Base-by-base conservation (phyloP, 2,888 invertebrate species). In the Dolichopus griseipennis region DNA sequence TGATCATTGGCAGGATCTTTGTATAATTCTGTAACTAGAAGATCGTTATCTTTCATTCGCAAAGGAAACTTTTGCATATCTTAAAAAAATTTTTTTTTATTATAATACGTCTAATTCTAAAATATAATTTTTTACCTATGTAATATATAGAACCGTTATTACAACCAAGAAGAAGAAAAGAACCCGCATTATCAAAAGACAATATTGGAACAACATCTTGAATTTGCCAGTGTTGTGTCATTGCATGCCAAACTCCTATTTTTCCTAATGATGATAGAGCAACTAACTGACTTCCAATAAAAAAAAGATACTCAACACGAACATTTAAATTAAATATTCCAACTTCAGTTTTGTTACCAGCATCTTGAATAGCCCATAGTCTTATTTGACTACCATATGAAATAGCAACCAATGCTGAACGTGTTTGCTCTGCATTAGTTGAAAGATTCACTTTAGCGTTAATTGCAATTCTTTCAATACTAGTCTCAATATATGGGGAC, bases 21-120 rank as follows among this genome's bases (percentile, higher is more conserved):
- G 79, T 97, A 98, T 37, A 98, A 83, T 81, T 98, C 97, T 2
- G 98, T 98, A 15, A 99, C 97, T 34, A 99, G 84, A 12, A 99
- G 84, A 84, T 99, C 99, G 79, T 98, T 98, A 80, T 99, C 98
- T 81, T 98, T 99, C 97, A 99, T 98, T 64, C 98, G 86, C 9
- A 98, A 82, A 0, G 97, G 97, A 82, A 99, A 98, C 82, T 99
- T 99, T 82, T 98, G 97, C 98, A 99, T 99, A 82, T 98, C 97
- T 93, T 83, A 68, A 82, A 71, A 66, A 33, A 8, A 64, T 37
- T 2, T 68, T 34, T 5, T 62, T 62, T 20, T 7, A n/a, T n/a
- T n/a, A n/a, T n/a, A n/a, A n/a, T n/a, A n/a, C n/a, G 62, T 8
- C 5, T 8, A 22, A 20, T 62, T 62, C 1, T 22, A 20, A 27